A percentile compares a stretch with the other conserved stretches of the same genome.
phyloP scores from a whole-genome alignment of 1,140 invertebrate species.

The Lordiphosa stackelbergi region DNA sequence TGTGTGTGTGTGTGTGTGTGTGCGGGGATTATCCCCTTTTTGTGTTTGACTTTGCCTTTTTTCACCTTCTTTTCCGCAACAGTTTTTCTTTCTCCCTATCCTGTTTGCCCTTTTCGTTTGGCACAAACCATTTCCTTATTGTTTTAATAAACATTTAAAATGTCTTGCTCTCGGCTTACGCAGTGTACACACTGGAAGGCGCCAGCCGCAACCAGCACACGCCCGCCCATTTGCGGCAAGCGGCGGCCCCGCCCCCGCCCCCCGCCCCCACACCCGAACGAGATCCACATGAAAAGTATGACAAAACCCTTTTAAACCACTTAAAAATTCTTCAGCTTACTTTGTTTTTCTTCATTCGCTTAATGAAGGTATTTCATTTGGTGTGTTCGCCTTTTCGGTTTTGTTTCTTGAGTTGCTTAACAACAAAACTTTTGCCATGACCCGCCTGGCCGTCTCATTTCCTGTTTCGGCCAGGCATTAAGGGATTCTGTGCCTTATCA shows the following conservation, averaged over 20 bases:
- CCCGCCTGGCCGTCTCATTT: constrained; percentile 41
- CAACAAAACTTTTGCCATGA: constrained; percentile 46
- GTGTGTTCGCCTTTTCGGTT: constrained; percentile 54
- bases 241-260: constrained; percentile 9
- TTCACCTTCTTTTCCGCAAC: constrained; percentile 52
- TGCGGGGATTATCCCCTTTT: constrained; percentile 66
- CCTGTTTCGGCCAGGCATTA: constrained; percentile 53
- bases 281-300: constrained; percentile 69
- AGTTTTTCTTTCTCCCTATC: constrained; percentile 29
- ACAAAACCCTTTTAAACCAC: constrained; percentile 76
- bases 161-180: constrained; percentile 69
- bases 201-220: constrained; percentile 58
- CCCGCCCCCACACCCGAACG: neutral
- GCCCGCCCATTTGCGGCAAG: constrained; percentile 57
- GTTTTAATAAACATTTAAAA: constrained; percentile 76
- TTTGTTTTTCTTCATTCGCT: constrained; percentile 72
- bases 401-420: constrained; percentile 38
- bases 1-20: constrained; percentile 41
- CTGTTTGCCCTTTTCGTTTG: constrained; percentile 28
- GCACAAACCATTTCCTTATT: constrained; percentile 75
- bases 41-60: constrained; percentile 60
- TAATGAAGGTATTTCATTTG: constrained; percentile 69
- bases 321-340: constrained; percentile 76
- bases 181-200: constrained; percentile 42
- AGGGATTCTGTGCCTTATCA: constrained; percentile 66